Conservation (phyloP, 2,888 invertebrate genomes). For the Trachelus troglodyta region DNA sequence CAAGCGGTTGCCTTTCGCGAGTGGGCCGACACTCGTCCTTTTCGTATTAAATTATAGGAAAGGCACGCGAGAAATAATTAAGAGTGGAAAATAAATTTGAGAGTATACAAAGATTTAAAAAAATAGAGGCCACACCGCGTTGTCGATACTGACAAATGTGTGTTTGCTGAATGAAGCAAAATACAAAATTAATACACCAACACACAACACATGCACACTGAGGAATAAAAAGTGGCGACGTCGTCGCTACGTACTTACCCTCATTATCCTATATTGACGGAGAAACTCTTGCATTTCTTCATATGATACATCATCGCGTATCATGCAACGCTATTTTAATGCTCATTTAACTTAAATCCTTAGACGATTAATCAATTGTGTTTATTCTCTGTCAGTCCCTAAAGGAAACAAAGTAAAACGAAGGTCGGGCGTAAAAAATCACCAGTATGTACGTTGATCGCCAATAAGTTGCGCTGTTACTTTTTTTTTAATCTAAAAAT, state of each 20-base stretch:
- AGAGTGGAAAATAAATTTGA: not conserved
- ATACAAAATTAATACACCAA: not conserved
- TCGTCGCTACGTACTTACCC: not conserved
- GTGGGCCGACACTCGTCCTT: not conserved
- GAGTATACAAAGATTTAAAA: not conserved
- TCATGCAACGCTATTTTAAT: conserved; percentile 26
- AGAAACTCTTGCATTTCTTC: conserved; percentile 44
- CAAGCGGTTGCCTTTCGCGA: not conserved
- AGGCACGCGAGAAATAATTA: not conserved
- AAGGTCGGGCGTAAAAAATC: not conserved
- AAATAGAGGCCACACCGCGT: not conserved
- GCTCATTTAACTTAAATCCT: not conserved
- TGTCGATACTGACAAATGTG: not conserved
- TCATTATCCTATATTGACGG: not conserved
- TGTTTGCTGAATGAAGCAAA: not conserved
- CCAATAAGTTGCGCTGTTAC: not conserved
- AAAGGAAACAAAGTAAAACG: not conserved
- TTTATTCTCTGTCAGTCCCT: not conserved
- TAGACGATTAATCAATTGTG: conserved; percentile 14
- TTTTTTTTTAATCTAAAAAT: not conserved
- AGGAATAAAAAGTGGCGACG: not conserved
- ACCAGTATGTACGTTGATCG: not conserved
- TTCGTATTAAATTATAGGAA: not conserved
- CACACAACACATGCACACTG: not conserved
- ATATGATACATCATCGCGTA: conserved; percentile 36